Evolutionary conservation across 2,797 vertebrate genomes (phyloP), one percentile per base, ranked within the genome.

Genomic region (Hephaestus fuliginosus): DNA sequence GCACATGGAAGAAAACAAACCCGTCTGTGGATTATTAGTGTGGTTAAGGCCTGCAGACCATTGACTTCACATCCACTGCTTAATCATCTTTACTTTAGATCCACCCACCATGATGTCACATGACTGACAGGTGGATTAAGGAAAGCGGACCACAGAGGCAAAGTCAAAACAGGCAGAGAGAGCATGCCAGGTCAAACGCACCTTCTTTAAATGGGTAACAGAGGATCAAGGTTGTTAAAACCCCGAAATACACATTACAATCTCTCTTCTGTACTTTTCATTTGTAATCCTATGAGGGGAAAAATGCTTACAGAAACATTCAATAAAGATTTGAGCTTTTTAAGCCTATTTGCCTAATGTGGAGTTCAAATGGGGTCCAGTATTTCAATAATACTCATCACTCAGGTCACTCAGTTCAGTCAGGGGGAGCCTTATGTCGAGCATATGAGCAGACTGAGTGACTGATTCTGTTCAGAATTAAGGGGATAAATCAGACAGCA

Each of bases 21-120:
- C 28, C 68, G 33, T 64, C 33, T 51, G 51, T 65, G 79, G 85
- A 86, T 82, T 86, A 87, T 73, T 58, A 52, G 39, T 25, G 61
- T 64, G 68, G 65, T 68, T 66, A 52, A 78, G 25, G 63, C 78
- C 66, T 77, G 46, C 62, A 79, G 69, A 68, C 57, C 67, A 22
- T 1, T 85, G 79, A 88, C 85, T 84, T 88, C 65, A 84, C 74
- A 83, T 49, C 82, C 56, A 84, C 87, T 61, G 46, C 79, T 87
- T 91, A 91, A 90, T 86, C 86, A 88, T 88, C 87, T 91, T 89
- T 81, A 80, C 68, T 68, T 62, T 48, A 62, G 15, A 76, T 15
- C 86, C 74, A 1, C 79, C 73, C 66, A 18, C 10, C 7, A 17
- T 76, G 74, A 82, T 63, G 79, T 80, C 78, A 83, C 14, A 76